A percentile compares a stretch with the other conserved stretches of the same genome.
phyloP scores from a whole-genome alignment of 2,113 vertebrate genomes.

The Tor tambroides region DNA sequence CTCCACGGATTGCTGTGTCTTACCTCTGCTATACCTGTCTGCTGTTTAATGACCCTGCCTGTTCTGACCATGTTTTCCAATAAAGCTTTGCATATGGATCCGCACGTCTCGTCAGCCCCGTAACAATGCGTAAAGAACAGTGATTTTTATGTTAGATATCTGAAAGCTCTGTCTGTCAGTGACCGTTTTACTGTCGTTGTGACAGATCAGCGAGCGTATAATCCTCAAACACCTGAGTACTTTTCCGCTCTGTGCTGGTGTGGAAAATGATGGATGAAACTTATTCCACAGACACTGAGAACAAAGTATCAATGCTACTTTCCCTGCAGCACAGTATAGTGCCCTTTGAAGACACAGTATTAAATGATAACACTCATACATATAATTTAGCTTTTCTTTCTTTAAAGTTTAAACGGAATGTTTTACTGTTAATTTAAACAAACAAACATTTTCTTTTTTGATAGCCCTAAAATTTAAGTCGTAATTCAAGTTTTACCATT shows the following conservation, averaged over 20 bases:
- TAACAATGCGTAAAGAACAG: background rate
- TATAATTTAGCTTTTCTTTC: background rate
- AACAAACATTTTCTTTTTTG: too few relatives aligned
- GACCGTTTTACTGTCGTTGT: background rate
- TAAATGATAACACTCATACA: too few relatives aligned
- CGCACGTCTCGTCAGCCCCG: too few relatives aligned
- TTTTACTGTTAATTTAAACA: too few relatives aligned
- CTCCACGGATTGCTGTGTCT: too few relatives aligned
- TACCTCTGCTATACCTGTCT: too few relatives aligned
- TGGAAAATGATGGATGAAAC: slow-evolving; percentile 1
- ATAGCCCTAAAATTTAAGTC: too few relatives aligned
- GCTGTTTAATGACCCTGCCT: too few relatives aligned
- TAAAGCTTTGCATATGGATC: too few relatives aligned
- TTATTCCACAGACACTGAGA: background rate
- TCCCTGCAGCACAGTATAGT: background rate
- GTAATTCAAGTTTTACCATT: too few relatives aligned
- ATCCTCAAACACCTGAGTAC: background rate
- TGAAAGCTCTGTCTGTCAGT: background rate
- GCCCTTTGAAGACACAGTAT: background rate
- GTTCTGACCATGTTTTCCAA: too few relatives aligned
- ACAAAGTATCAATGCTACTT: background rate
- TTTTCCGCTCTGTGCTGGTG: background rate
- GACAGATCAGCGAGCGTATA: background rate
- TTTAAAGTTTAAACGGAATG: too few relatives aligned
- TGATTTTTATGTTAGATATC: background rate